Evolutionary conservation across 2,888 invertebrate species (phyloP).

Genomic region (Anthoptus insignis): DNA sequence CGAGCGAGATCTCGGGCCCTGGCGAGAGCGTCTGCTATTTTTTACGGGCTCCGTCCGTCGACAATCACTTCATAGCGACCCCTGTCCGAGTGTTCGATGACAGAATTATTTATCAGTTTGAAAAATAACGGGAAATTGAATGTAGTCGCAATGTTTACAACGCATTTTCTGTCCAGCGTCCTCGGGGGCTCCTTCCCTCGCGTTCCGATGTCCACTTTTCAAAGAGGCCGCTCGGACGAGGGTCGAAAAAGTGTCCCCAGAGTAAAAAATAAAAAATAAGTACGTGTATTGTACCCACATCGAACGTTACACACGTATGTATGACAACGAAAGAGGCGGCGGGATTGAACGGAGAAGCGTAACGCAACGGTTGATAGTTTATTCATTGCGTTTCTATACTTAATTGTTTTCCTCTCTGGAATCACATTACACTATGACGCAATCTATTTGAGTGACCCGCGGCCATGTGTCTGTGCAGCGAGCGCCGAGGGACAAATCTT

Average conservation of each 20-base stretch:
- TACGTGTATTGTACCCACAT: slow-evolving; percentile 80
- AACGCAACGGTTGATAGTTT: slow-evolving; percentile 69
- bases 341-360: slow-evolving; percentile 63
- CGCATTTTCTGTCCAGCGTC: slow-evolving; percentile 85
- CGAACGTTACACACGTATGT: slow-evolving; percentile 75
- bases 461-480: slow-evolving; percentile 64
- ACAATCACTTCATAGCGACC: slow-evolving; percentile 87
- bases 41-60: slow-evolving; percentile 83
- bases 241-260: slow-evolving; percentile 87
- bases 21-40: slow-evolving; percentile 82
- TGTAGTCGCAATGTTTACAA: slow-evolving; percentile 88
- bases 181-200: slow-evolving; percentile 86
- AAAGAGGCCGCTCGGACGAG: slow-evolving; percentile 87
- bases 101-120: slow-evolving; percentile 88
- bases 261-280: slow-evolving; percentile 84
- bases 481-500: slow-evolving; percentile 55
- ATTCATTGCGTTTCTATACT: slow-evolving; percentile 75
- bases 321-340: slow-evolving; percentile 78
- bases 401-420: slow-evolving; percentile 78
- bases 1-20: slow-evolving; percentile 60
- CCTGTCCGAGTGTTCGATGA: slow-evolving; percentile 86
- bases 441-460: slow-evolving; percentile 81
- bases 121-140: slow-evolving; percentile 88
- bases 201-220: slow-evolving; percentile 87
- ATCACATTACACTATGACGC: slow-evolving; percentile 74